Evolutionary conservation across 2,888 invertebrate genomes (phyloP), one percentile per base, ranked within the genome.

Genomic region (Lasius fuliginosus): DNA sequence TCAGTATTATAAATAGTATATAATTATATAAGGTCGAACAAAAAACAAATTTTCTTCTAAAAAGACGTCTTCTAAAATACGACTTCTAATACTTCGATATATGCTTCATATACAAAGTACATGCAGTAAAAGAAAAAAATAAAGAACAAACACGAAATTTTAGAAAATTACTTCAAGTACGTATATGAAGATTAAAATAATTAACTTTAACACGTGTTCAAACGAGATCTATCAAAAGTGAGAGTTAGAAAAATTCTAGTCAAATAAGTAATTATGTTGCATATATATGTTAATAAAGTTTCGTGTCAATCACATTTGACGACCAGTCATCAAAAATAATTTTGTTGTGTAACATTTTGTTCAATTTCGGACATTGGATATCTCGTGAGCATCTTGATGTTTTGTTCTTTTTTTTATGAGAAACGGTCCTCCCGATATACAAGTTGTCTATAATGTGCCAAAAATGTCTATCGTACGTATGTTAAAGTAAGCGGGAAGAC

Each of bases 391-490:
- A 42, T 74, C 12, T 12, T 30, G 15, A 53, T 49, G n/a, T n/a
- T 53, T n/a, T 23, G 0, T 53, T 49, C 12, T 42, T 42, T 53
- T 46, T 49, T 49, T 18, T 18, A 18, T 65, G 18, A 33, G 33
- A 33, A 30, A 40, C 36, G 65, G 12, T 76, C 0, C 36, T 12
- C 1, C 9, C 6, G 9, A 68, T 42, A 5, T 46, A 56, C 11
- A 64, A 56, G 23, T 68, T 56, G 3, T 36, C 33, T 42, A 58
- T 58, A 79, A 79, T 79, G 42, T 69, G 58, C 33, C 33, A 3
- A 58, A 58, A 69, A 67, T n/a, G 11, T 79, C 42, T 58, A 69
- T 79, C 71, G 18, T 23, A 15, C 11, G n/a, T 18, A 3, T n/a
- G 49, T 15, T 60, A 23, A 65, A 30, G 8, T 27, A 23, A 65